These are phyloP conservation scores for Drosophila nr. fundita DNA, from an alignment of 2,888 invertebrate genomes.

Conservation along the genomic window DNA sequence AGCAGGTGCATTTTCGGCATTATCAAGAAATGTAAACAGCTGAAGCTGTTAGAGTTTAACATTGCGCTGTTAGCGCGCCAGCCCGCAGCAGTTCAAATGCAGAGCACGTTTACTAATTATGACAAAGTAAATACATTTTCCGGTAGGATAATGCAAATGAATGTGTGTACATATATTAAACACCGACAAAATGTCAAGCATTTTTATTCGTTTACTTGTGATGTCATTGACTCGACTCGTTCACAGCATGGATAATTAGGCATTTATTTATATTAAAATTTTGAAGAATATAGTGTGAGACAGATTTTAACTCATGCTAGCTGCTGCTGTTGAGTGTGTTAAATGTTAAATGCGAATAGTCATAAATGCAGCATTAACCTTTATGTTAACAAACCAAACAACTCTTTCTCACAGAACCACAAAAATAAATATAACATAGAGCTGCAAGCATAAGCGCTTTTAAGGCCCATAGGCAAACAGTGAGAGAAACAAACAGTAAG, in stretches of 20 bases:
- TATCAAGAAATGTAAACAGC: slow-evolving; percentile 43
- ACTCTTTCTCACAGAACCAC: slow-evolving; percentile 44
- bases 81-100: slow-evolving; percentile 60
- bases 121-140: slow-evolving; percentile 79
- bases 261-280: slow-evolving; percentile 6
- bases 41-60: slow-evolving; percentile 33
- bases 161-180: slow-evolving; percentile 53
- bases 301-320: background rate
- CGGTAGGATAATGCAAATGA: slow-evolving; percentile 75
- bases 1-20: slow-evolving; percentile 59
- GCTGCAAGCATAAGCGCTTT: slow-evolving; percentile 21
- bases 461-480: slow-evolving; percentile 6
- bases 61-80: slow-evolving; percentile 39
- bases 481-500: background rate
- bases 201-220: slow-evolving; percentile 44
- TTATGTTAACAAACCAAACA: slow-evolving; percentile 43
- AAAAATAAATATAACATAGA: slow-evolving; percentile 46
- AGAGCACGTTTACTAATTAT: slow-evolving; percentile 76
- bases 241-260: slow-evolving; percentile 14
- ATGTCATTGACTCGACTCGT: slow-evolving; percentile 16
- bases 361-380: slow-evolving; percentile 47
- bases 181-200: slow-evolving; percentile 50
- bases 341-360: slow-evolving; percentile 24
- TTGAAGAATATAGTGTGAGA: background rate
- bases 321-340: background rate